Percentiles rank a stretch among this genome's conserved stretches.
These are phyloP conservation scores for Xestia c-nigrum DNA, from an alignment of 2,888 invertebrate species.

Conservation along the genomic window DNA sequence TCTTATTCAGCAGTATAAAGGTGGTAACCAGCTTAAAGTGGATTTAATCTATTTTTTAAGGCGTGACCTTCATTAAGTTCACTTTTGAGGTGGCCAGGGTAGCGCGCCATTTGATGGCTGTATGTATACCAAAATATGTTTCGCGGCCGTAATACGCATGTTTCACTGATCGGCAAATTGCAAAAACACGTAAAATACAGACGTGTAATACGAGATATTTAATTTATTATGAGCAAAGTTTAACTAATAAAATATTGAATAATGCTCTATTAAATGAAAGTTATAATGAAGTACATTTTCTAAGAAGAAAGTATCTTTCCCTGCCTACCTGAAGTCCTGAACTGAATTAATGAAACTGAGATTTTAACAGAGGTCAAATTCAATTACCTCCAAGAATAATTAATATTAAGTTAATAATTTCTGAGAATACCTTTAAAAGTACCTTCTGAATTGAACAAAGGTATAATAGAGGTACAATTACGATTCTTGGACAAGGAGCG, in stretches of 20 bases:
- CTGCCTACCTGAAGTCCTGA: not conserved
- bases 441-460: constrained; percentile 54
- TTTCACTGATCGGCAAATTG: too few relatives aligned
- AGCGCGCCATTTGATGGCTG: too few relatives aligned
- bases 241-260: not conserved
- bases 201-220: not conserved
- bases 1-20: not conserved
- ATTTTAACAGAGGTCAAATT: constrained; percentile 54
- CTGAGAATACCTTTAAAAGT: constrained; percentile 42
- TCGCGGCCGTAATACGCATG: too few relatives aligned
- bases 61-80: not conserved
- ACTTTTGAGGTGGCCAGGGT: not conserved
- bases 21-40: not conserved
- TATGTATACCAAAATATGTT: too few relatives aligned
- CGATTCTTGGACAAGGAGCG: constrained; percentile 60
- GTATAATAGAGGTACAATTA: constrained; percentile 59
- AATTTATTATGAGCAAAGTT: not conserved
- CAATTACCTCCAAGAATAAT: constrained; percentile 48
- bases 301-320: not conserved
- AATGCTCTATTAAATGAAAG: not conserved
- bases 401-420: constrained; percentile 59
- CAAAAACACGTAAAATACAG: not conserved
- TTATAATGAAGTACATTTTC: not conserved
- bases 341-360: constrained; percentile 42
- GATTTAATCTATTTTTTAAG: not conserved